Evolutionary conservation across 2,113 vertebrate species (phyloP).

Genomic region (Siniperca chuatsi): DNA sequence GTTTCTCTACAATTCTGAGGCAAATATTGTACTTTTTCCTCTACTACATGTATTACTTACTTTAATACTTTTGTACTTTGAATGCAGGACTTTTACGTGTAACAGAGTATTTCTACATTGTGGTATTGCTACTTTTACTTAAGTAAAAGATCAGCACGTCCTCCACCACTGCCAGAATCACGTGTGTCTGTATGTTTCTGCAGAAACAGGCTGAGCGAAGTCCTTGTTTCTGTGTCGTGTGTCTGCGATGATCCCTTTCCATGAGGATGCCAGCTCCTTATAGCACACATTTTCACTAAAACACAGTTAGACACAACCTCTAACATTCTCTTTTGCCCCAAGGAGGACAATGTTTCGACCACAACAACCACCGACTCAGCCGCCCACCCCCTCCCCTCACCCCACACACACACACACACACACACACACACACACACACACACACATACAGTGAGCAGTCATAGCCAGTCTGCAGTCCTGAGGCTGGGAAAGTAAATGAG

Average conservation of each 20-base stretch:
- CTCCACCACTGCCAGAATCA: background rate
- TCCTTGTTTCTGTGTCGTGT: background rate
- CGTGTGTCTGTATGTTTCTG: background rate
- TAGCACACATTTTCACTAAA: conserved; percentile 2
- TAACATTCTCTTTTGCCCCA: conserved; percentile 10
- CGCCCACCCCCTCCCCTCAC: background rate
- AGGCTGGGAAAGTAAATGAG: conserved; percentile 69
- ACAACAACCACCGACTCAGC: conserved; percentile 28
- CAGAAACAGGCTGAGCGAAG: background rate
- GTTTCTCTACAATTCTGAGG: too few relatives aligned
- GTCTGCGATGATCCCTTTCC: background rate
- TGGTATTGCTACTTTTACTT: too few relatives aligned
- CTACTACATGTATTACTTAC: too few relatives aligned
- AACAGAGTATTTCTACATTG: too few relatives aligned
- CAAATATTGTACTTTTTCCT: too few relatives aligned
- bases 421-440: conserved; percentile 19
- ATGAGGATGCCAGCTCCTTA: background rate
- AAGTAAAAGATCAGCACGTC: background rate
- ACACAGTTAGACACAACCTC: conserved; percentile 28
- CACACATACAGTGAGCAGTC: conserved; percentile 17
- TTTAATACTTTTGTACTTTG: too few relatives aligned
- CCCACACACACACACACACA: conserved; percentile 20
- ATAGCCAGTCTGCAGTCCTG: conserved; percentile 37
- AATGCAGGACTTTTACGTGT: too few relatives aligned
- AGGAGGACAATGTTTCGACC: conserved; percentile 26